Conservation (phyloP, 2,888 invertebrate species). For the Tetramorium bicarinatum region DNA sequence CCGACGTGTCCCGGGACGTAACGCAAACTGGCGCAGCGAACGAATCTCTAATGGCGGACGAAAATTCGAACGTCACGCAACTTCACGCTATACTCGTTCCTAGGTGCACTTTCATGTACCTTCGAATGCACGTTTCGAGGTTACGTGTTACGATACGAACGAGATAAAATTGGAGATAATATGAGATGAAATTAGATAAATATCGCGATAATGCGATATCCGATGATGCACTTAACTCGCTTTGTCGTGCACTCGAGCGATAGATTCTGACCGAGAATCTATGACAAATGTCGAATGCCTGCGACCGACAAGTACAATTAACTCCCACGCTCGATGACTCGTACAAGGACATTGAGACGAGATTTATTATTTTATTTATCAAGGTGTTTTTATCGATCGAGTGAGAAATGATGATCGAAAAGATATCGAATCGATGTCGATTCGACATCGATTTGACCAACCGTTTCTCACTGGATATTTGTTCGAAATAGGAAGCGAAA, state of each 20-base stretch:
- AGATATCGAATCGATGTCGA: too few species aligned
- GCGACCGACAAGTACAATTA: not conserved
- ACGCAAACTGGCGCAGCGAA: slow-evolving; percentile 9
- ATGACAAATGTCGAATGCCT: too few species aligned
- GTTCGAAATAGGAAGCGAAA: too few species aligned
- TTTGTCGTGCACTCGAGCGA: not conserved
- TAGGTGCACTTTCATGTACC: not conserved
- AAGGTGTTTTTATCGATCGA: too few species aligned
- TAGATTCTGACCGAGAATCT: not conserved
- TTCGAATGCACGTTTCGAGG: not conserved
- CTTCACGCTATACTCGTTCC: not conserved
- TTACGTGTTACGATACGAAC: not conserved
- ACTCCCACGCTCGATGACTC: too few species aligned
- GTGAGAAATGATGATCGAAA: too few species aligned
- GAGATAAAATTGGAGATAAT: not conserved
- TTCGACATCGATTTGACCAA: too few species aligned
- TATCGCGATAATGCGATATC: not conserved
- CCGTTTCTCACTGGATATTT: too few species aligned
- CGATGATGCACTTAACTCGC: not conserved
- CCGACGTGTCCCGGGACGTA: not conserved
- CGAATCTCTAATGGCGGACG: not conserved
- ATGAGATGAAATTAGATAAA: not conserved
- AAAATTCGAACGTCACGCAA: not conserved
- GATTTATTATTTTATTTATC: too few species aligned
- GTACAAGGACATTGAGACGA: too few species aligned